These are phyloP conservation scores for Hypsopygia costalis DNA, from an alignment of 2,888 invertebrate genomes.

Conservation along the genomic window DNA sequence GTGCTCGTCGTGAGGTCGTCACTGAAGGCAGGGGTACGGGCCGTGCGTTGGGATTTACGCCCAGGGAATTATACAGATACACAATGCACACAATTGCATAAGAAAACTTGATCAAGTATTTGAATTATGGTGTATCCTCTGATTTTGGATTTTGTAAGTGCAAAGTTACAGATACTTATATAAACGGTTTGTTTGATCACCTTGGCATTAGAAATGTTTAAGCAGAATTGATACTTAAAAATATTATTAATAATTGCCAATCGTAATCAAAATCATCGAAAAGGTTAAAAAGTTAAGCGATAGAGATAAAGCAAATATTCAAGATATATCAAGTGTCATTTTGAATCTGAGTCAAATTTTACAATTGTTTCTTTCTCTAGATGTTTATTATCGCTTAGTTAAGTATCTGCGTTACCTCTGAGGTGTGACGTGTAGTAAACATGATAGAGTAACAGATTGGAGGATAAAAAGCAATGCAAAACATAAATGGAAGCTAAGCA, in stretches of 20 bases:
- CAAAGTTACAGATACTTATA: constrained; percentile 1
- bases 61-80: constrained; percentile 62
- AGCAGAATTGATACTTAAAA: background rate
- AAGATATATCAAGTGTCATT: background rate
- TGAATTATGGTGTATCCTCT: constrained; percentile 16
- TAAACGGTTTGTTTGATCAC: constrained; percentile 1
- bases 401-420: background rate
- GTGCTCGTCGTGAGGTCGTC: constrained; percentile 71
- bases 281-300: background rate
- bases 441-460: constrained; percentile 8
- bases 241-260: background rate
- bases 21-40: constrained; percentile 60
- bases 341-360: too few relatives aligned
- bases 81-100: constrained; percentile 62
- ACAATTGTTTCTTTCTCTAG: too few relatives aligned
- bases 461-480: constrained; percentile 18
- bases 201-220: background rate
- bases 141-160: constrained; percentile 1
- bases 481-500: constrained; percentile 27
- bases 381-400: too few relatives aligned
- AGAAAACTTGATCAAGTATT: constrained; percentile 24
- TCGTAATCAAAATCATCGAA: constrained; percentile 2
- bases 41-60: constrained; percentile 59
- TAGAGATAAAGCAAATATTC: constrained; percentile 7
- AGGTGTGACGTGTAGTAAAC: background rate